Base-by-base conservation (phyloP, 2,113 vertebrate species). In the Clarias batrachus region DNA sequence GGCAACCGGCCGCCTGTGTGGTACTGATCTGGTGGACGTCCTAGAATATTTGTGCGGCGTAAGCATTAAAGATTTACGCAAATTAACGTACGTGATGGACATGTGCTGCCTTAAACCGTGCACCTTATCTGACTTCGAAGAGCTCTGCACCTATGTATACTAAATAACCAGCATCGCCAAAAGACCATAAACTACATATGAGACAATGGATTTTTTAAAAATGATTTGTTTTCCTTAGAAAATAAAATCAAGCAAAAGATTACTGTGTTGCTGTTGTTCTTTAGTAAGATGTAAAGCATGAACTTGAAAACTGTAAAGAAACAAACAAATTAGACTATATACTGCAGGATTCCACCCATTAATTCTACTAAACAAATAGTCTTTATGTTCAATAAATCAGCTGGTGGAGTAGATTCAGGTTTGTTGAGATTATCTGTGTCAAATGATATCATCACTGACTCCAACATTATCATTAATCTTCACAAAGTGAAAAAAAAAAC, bases 11-110 rank as follows among this genome's bases (percentile, higher is more conserved):
- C 97, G 96, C 92, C 95, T 99, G 88, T 99, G 98, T 0, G 98
- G 98, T 7, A 97, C 97, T 16, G 96, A 99, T 92, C 93, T 99
- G 92, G 98, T 99, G 82, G 98, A 99, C 2, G 97, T 97, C 0
- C 95, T 99, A 13, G 97, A 96, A 90, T 90, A 97, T 88, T 96
- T 98, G 76, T 99, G 98, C 9, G 96, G 97, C 56, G 3, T 5
- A 3, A 41, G 37, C 30, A 33, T 33, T 41, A 41, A 41, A 41
- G 0, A 41, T 5, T 41, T 3, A 5, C 2, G 2, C 37, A 41
- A 41, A 41, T 0, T 41, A 41, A 41, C 37, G 37, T 41, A 41
- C 96, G 96, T 99, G 0, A 97, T 99, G 84, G 97, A 99, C 85
- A 95, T 97, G 90, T 99, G 98, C 91, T 99, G 98, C 88, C 95